Conservation (phyloP, 2,888 invertebrate genomes). For the Protophormia terraenovae region DNA sequence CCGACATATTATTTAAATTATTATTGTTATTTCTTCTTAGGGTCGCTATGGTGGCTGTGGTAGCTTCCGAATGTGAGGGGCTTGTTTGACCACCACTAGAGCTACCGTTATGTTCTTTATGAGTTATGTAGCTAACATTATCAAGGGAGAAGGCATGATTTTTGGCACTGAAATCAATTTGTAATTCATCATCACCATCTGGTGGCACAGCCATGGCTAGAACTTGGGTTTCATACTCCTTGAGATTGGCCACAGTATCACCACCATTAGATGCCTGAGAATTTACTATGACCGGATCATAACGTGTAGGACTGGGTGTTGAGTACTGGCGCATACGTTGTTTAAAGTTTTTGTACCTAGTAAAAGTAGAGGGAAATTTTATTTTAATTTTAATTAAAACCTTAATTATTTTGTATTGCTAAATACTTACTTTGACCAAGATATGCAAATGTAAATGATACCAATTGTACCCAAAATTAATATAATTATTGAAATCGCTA, state of each 20-base stretch:
- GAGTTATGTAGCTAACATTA: constrained; percentile 93
- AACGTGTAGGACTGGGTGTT: constrained; percentile 85
- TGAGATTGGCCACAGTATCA: constrained; percentile 85
- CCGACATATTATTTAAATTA: constrained; percentile 87
- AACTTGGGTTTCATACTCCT: constrained; percentile 97
- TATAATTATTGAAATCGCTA: constrained; percentile 94
- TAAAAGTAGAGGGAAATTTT: not conserved
- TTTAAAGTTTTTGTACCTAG: constrained; percentile 94
- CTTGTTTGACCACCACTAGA: constrained; percentile 86
- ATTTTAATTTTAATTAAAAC: too few species aligned
- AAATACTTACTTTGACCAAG: constrained; percentile 91
- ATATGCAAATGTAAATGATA: constrained; percentile 95
- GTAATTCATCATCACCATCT: constrained; percentile 91
- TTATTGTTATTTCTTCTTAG: constrained; percentile 81
- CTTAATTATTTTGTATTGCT: not conserved
- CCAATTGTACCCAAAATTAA: constrained; percentile 93
- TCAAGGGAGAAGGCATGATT: constrained; percentile 94
- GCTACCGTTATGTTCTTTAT: constrained; percentile 84
- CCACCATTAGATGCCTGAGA: constrained; percentile 81
- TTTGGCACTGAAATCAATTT: constrained; percentile 92
- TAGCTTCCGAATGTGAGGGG: constrained; percentile 91
- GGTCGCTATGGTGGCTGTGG: constrained; percentile 89
- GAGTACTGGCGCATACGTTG: constrained; percentile 90
- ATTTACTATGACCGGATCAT: constrained; percentile 85
- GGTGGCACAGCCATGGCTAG: constrained; percentile 95